Base-by-base conservation (phyloP, 2,888 invertebrate genomes). In the Myopa testacea region DNA sequence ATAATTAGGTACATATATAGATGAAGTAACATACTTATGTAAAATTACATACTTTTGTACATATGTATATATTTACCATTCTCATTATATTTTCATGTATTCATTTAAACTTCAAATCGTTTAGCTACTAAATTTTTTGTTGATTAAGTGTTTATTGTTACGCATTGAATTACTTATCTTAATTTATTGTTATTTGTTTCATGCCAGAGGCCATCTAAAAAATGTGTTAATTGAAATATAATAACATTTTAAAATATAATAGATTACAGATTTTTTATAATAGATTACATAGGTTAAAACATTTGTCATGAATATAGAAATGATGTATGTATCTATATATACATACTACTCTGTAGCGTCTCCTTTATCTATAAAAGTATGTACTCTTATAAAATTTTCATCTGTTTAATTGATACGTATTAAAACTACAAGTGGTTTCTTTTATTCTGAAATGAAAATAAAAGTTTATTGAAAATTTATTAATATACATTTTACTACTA, bases 91-190 rank as follows among this genome's bases (percentile, higher is more conserved):
- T 38, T 38, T 14, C 16, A 65, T 16, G 16, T 65, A 38, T 37
- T 38, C n/a, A 40, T 8, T n/a, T 40, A n/a, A 8, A 67, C 40
- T 67, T 40, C n/a, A 67, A 40, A 38, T 40, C 38, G n/a, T 40
- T 67, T 7, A 16, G 55, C 16, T 40, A 67, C n/a, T 40, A 8
- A 38, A 67, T 40, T n/a, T 40, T 67, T 67, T 67, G 8, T 10
- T 55, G 55, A 55, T 55, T 55, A 55, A 55, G 16, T 55, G 10
- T 55, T 55, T 55, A 55, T 55, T 55, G 55, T 55, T 55, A 55
- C 55, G n/a, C 55, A 16, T 55, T 55, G 5, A 5, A 55, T 55
- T 55, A 55, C 14, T 55, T n/a, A 45, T 45, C 45, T 45, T 45
- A 8, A 45, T 45, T 45, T 45, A 45, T n/a, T 55, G 16, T 55